Percentiles rank a stretch among this genome's conserved stretches.
Conservation (phyloP, 2,888 invertebrate genomes). For the Ashinkailepas kermadecensis region DNA sequence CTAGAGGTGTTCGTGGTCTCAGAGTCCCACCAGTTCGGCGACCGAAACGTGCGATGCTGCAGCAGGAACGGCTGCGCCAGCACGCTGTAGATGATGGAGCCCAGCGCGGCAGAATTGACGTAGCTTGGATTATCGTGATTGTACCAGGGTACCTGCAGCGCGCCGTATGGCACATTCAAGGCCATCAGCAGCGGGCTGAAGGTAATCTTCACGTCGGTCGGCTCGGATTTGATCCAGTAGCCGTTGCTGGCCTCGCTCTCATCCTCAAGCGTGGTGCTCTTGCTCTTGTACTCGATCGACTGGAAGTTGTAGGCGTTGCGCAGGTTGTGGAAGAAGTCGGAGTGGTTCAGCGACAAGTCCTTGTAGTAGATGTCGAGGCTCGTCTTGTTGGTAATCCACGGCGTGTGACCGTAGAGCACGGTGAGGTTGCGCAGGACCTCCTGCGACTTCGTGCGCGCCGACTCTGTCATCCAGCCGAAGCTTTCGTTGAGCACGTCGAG, state of each 20-base stretch:
- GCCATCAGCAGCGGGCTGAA: slow-evolving; percentile 19
- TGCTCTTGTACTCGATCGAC: slow-evolving; percentile 21
- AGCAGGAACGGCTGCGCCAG: slow-evolving; percentile 23
- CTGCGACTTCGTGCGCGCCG: neutral
- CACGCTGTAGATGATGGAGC: slow-evolving; percentile 11
- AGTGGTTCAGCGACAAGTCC: neutral
- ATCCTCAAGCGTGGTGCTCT: neutral
- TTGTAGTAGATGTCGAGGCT: neutral
- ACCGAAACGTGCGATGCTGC: slow-evolving; percentile 17
- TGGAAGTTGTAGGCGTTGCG: neutral
- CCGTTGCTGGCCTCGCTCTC: slow-evolving; percentile 19
- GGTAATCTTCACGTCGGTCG: slow-evolving; percentile 2
- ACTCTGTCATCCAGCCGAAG: slow-evolving; percentile 21
- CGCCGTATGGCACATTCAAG: slow-evolving; percentile 18
- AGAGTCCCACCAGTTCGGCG: slow-evolving; percentile 18
- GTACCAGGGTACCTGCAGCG: slow-evolving; percentile 22
- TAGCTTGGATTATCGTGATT: slow-evolving; percentile 17
- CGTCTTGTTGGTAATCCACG: neutral
- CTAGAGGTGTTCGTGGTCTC: neutral
- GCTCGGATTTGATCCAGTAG: slow-evolving; percentile 24
- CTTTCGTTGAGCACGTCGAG: slow-evolving; percentile 8
- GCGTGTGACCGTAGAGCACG: slow-evolving; percentile 12
- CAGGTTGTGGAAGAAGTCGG: slow-evolving; percentile 14
- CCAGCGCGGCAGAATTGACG: slow-evolving; percentile 13
- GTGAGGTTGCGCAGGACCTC: slow-evolving; percentile 3